Percentiles rank a stretch among this genome's conserved stretches.
Conservation (phyloP, 1,140 invertebrate species). For the Gryon sp. region DNA sequence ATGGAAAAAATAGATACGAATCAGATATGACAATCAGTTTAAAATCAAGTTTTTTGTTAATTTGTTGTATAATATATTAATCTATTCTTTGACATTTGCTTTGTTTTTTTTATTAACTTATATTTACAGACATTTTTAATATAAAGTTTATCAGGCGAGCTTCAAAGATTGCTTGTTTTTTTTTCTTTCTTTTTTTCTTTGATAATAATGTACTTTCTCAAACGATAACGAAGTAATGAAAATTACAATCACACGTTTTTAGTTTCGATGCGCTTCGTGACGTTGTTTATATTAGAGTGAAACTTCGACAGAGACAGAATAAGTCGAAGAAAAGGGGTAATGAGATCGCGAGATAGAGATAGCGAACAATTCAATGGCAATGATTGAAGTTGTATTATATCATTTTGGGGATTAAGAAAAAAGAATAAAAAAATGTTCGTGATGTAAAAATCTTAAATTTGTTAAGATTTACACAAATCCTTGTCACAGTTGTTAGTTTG, state of each 20-base stretch:
- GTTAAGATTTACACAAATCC: too few species aligned
- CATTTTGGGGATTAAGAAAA: constrained; percentile 3
- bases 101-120: too few species aligned
- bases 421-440: neutral
- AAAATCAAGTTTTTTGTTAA: too few species aligned
- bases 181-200: neutral
- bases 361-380: neutral
- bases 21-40: too few species aligned
- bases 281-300: constrained; percentile 19
- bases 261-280: constrained; percentile 1
- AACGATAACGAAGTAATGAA: constrained; percentile 6
- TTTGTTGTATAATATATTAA: too few species aligned
- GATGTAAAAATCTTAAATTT: too few species aligned
- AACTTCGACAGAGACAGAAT: neutral
- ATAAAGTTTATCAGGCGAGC: too few species aligned
- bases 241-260: constrained; percentile 10
- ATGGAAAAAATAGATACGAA: too few species aligned
- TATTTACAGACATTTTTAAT: too few species aligned
- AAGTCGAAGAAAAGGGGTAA: neutral
- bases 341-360: neutral
- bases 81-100: too few species aligned
- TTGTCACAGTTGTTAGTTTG: too few species aligned
- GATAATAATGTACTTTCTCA: neutral
- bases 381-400: neutral
- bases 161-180: too few species aligned